Evolutionary conservation across 2,113 vertebrate species (phyloP).

Genomic region (Dascyllus trimaculatus): DNA sequence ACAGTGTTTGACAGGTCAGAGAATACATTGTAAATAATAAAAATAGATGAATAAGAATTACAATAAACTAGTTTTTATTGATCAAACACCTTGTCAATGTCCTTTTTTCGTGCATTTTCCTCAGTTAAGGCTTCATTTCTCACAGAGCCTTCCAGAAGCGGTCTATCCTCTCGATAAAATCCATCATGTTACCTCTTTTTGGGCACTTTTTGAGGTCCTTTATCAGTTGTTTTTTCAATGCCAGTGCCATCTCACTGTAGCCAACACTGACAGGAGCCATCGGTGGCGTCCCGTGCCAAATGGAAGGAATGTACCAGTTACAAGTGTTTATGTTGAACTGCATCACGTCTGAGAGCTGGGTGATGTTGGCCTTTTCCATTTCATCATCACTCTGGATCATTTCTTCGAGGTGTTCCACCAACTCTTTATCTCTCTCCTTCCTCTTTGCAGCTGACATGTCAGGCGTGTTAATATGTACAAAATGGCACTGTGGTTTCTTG

Average conservation of each 20-base stretch:
- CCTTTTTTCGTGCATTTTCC: background rate
- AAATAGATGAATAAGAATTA: background rate
- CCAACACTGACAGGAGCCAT: constrained; percentile 65
- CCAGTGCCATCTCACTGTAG: constrained; percentile 57
- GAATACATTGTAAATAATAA: constrained; percentile 48
- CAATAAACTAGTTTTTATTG: constrained; percentile 38
- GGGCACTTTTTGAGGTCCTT: constrained; percentile 24
- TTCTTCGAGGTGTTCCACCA: constrained; percentile 61
- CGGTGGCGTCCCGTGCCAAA: constrained; percentile 70
- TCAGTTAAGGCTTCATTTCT: too few relatives aligned
- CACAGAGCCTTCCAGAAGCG: constrained; percentile 42
- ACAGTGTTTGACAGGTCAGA: constrained; percentile 28
- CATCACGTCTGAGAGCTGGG: constrained; percentile 68
- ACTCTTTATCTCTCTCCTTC: constrained; percentile 39
- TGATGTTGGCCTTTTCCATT: constrained; percentile 17
- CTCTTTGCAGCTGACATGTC: constrained; percentile 30
- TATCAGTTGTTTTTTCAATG: constrained; percentile 60
- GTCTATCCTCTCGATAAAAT: constrained; percentile 53
- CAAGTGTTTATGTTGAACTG: constrained; percentile 51
- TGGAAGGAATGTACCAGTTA: constrained; percentile 67
- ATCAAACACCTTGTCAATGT: background rate
- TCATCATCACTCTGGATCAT: constrained; percentile 52
- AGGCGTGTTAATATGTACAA: constrained; percentile 66
- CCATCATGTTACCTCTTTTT: constrained; percentile 23
- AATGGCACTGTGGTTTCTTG: constrained; percentile 62